Conservation (phyloP, 53 echinoderm and acorn worm genomes). For the Pentamera pediparva region DNA sequence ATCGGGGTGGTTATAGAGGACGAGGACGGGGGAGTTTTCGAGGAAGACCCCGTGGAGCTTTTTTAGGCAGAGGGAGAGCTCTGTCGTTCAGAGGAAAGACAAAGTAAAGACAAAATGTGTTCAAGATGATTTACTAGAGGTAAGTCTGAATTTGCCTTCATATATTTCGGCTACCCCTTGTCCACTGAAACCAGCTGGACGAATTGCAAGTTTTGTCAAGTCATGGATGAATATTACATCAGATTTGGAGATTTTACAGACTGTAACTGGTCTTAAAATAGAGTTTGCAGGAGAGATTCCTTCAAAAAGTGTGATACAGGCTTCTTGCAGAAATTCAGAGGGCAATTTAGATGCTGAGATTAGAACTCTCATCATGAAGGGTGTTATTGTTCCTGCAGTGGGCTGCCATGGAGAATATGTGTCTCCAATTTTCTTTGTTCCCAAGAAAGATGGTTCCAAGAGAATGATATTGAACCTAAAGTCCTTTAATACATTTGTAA, state of each 20-base stretch:
- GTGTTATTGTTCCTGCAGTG: neutral
- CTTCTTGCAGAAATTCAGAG: neutral
- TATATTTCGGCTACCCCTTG: no score
- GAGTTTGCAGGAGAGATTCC: constrained; percentile 9
- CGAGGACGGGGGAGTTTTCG: no score
- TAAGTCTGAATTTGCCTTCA: no score
- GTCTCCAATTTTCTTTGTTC: constrained; percentile 35
- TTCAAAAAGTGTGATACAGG: neutral
- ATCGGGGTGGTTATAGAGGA: no score
- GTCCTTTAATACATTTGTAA: constrained; percentile 35
- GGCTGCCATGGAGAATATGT: constrained; percentile 23
- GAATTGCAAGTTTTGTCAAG: constrained; percentile 2
- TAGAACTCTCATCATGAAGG: neutral
- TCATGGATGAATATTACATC: constrained; percentile 32
- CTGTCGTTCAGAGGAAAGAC: no score
- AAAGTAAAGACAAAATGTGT: no score
- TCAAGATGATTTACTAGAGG: no score
- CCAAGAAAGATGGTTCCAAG: constrained; percentile 39
- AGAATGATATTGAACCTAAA: constrained; percentile 48
- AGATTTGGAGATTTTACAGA: constrained; percentile 17
- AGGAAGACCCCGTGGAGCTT: no score
- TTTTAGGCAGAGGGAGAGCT: no score
- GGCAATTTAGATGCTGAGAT: no score
- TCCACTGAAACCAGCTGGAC: no score
- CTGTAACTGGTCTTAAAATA: constrained; percentile 8